Conservation (phyloP, 37 sponge, comb jelly and placozoan genomes). For the Agelas oroides region DNA sequence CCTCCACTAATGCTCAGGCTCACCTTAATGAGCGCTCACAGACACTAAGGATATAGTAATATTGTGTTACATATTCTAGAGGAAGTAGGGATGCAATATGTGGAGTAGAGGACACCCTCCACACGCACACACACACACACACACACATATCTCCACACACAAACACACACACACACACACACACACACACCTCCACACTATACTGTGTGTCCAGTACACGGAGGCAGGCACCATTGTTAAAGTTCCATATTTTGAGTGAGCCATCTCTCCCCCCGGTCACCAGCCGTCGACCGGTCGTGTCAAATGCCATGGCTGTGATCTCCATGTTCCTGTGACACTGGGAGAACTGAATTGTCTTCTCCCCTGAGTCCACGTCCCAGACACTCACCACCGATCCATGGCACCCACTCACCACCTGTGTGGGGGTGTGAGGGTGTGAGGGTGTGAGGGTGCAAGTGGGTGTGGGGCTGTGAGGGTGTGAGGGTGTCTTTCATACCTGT, state of each 20-base stretch:
- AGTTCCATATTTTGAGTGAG: slow-evolving; percentile 95
- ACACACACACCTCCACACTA: slow-evolving; percentile 51
- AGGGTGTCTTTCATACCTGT: slow-evolving; percentile 46
- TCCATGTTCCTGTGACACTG: slow-evolving; percentile 84
- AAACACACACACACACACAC: no score
- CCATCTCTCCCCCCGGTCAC: slow-evolving; percentile 92
- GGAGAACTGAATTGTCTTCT: slow-evolving; percentile 92
- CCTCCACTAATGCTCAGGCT: slow-evolving; percentile 12
- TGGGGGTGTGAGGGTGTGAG: not conserved
- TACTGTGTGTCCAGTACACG: slow-evolving; percentile 59
- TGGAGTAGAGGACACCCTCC: no score
- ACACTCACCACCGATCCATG: slow-evolving; percentile 89
- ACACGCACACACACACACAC: no score
- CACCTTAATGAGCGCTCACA: no score
- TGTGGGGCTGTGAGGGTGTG: no score
- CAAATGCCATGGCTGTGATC: slow-evolving; percentile 97
- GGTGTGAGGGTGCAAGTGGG: not conserved
- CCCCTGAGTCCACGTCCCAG: slow-evolving; percentile 94
- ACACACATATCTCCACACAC: no score
- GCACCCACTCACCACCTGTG: slow-evolving; percentile 93
- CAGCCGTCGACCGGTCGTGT: slow-evolving; percentile 82
- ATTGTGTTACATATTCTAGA: no score
- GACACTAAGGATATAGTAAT: no score
- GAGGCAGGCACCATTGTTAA: slow-evolving; percentile 95
- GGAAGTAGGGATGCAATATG: no score